A percentile compares a stretch with the other conserved stretches of the same genome.
Conservation (phyloP, 2,113 vertebrate genomes). For the Spilogale gracilis region DNA sequence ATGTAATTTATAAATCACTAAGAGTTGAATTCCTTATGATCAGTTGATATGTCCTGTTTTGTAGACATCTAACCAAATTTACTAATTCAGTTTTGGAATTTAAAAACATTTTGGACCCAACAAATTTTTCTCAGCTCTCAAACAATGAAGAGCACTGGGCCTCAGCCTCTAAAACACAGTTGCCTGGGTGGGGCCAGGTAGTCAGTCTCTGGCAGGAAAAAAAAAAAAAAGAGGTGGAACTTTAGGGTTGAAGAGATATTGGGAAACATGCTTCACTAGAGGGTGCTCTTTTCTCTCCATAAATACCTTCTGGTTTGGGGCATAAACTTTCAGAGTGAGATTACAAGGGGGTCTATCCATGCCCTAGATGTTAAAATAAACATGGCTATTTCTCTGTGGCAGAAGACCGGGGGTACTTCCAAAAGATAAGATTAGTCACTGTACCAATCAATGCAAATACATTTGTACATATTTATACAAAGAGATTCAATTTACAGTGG, state of each 20-base stretch:
- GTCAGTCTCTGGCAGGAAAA: neutral
- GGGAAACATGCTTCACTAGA: slow-evolving; percentile 18
- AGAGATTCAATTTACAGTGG: neutral
- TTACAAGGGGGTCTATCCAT: neutral
- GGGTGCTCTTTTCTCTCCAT: slow-evolving; percentile 6
- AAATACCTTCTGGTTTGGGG: neutral
- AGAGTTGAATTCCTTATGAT: slow-evolving; percentile 15
- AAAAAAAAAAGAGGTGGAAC: neutral
- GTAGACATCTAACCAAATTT: slow-evolving; percentile 30
- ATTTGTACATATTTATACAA: slow-evolving; percentile 37
- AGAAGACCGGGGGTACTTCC: neutral
- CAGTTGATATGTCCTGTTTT: slow-evolving; percentile 12
- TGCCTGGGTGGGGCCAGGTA: neutral
- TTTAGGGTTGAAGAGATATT: neutral
- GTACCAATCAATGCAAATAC: neutral
- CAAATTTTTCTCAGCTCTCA: neutral
- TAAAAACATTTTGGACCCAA: neutral
- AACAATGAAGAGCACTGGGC: neutral
- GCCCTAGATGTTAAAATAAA: neutral
- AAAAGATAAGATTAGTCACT: slow-evolving; percentile 13
- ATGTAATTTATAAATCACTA: slow-evolving; percentile 7
- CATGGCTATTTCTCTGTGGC: neutral
- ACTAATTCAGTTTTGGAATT: slow-evolving; percentile 46
- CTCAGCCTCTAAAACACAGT: neutral
- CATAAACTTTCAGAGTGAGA: neutral